Evolutionary conservation across 2,797 vertebrate species (phyloP), one percentile per base, ranked within the genome.

Genomic region (Malurus leucopterus): DNA sequence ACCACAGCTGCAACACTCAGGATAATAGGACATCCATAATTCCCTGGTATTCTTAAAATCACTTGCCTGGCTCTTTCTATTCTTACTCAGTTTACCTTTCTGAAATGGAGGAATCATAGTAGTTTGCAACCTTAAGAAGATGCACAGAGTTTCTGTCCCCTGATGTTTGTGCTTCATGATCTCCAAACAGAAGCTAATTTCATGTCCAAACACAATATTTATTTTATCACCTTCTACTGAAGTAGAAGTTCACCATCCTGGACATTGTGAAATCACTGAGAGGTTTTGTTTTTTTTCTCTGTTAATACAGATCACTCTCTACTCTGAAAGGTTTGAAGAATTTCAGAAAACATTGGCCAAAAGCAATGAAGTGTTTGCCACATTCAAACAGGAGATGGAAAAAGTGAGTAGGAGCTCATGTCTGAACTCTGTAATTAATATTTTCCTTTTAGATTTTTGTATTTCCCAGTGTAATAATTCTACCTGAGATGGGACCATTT

Each of bases 341-440:
- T 99, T 99, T 95, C 99, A 99, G 97, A 97, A 80, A 62, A 99
- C 99, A 1, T 86, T 99, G 94, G 95, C 98, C 72, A 99, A 99
- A 96, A 99, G 99, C 97, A 99, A 99, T 57, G 98, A 99, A 61
- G 98, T 99, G 90, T 99, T 99, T 79, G 94, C 96, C 80, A 98
- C 96, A 26, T 99, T 99, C 97, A 99, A 99, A 91, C 97, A 98
- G 89, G 99, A 99, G 96, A 99, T 99, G 99, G 98, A 99, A 29
- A 99, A 98, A 88, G 99, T 99, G 81, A 96, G 98, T 97, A 86
- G 54, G 58, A 59, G 57, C 36, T 80, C 43, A 50, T 51, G 50
- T 24, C 30, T 75, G 72, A 46, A 20, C 57, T 76, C 53, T 61
- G 29, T 43, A 65, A 61, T 78, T 92, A 61, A 81, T 27, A 34